Evolutionary conservation across 1,140 invertebrate genomes (phyloP).

Genomic region (Bombus polaris): DNA sequence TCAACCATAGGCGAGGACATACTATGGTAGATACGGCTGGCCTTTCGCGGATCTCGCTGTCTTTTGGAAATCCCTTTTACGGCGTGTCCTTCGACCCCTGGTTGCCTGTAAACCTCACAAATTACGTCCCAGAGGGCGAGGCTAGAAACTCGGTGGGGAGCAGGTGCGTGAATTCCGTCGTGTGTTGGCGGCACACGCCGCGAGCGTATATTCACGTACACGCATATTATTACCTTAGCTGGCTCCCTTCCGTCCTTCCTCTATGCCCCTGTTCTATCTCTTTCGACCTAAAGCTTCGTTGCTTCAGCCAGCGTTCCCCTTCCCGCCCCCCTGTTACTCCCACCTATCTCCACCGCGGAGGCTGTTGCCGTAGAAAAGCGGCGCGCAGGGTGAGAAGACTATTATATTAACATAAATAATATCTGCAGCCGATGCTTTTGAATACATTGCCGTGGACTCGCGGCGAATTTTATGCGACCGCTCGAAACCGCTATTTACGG

Average conservation of each 20-base stretch:
- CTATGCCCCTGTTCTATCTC: background rate
- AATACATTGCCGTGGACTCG: constrained; percentile 56
- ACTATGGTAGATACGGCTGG: background rate
- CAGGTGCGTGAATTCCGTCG: constrained; percentile 62
- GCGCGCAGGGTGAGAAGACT: constrained; percentile 35
- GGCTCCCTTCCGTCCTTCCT: background rate
- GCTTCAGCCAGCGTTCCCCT: too few relatives aligned
- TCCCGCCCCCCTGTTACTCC: background rate
- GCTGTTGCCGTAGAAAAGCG: constrained; percentile 32
- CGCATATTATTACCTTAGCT: constrained; percentile 44
- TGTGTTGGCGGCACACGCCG: constrained; percentile 13
- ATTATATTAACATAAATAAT: constrained; percentile 69
- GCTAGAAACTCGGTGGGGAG: constrained; percentile 56
- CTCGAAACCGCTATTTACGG: constrained; percentile 41
- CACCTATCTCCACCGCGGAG: background rate
- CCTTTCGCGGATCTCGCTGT: background rate
- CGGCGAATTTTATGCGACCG: constrained; percentile 29
- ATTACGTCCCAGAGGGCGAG: constrained; percentile 65
- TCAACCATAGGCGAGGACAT: constrained; percentile 49
- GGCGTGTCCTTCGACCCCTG: constrained; percentile 65
- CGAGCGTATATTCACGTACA: constrained; percentile 30
- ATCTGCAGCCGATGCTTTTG: constrained; percentile 58
- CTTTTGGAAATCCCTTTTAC: constrained; percentile 66
- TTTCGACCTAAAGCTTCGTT: background rate
- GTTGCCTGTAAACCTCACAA: constrained; percentile 67